Evolutionary conservation across 2,113 vertebrate species (phyloP).

Genomic region (Bubo bubo): DNA sequence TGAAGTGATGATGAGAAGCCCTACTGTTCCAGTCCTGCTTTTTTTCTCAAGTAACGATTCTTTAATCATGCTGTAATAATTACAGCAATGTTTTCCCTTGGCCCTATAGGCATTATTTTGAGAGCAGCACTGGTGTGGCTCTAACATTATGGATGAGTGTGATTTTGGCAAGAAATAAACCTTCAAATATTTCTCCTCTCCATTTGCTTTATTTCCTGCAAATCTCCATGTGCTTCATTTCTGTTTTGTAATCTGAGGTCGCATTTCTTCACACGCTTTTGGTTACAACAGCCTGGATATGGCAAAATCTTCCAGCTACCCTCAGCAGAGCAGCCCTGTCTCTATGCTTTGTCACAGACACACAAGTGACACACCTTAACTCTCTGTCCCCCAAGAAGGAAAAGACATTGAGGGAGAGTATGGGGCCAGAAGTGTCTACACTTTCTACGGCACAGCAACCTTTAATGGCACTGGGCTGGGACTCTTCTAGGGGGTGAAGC

Average conservation of each 20-base stretch:
- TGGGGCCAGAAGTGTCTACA: not conserved
- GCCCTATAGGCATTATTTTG: not conserved
- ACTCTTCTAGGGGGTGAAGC: not conserved
- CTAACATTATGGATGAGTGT: not conserved
- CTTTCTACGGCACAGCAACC: not conserved
- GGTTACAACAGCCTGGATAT: not conserved
- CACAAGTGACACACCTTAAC: not conserved
- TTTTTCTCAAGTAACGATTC: not conserved
- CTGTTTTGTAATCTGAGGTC: not conserved
- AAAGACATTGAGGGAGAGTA: not conserved
- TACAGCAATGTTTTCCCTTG: not conserved
- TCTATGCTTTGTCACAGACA: not conserved
- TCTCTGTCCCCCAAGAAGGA: not conserved
- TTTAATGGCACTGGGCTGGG: not conserved
- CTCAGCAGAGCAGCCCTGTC: not conserved
- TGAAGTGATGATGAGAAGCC: not conserved
- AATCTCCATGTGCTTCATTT: rapidly evolving
- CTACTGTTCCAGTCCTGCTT: not conserved
- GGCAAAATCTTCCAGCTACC: not conserved
- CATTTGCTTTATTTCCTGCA: not conserved
- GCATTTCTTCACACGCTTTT: not conserved
- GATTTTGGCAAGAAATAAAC: not conserved
- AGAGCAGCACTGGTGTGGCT: not conserved
- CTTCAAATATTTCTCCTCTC: not conserved
- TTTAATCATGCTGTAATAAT: not conserved